A percentile compares a stretch with the other conserved stretches of the same genome.
These are phyloP conservation scores for Lycophotia porphyrea DNA, from an alignment of 2,888 invertebrate species.

Conservation along the genomic window DNA sequence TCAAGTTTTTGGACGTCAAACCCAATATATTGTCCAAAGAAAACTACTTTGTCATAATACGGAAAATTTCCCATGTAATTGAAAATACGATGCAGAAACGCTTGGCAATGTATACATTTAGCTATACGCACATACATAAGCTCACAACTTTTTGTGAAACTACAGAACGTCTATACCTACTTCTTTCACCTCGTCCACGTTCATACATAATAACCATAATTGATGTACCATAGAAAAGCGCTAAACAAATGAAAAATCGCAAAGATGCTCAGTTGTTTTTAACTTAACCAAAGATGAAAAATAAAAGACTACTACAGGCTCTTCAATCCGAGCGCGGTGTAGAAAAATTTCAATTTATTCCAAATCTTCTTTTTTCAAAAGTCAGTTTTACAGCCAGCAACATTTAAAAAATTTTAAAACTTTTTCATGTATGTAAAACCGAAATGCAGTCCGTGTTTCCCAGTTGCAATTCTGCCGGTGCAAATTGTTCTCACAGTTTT, in stretches of 20 bases:
- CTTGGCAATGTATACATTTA: not conserved
- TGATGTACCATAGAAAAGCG: not conserved
- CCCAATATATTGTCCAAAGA: not conserved
- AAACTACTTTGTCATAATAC: not conserved
- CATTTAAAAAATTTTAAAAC: slow-evolving; percentile 22
- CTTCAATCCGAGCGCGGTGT: not conserved
- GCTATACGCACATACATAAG: too few species aligned
- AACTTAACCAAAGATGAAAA: not conserved
- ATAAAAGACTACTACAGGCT: not conserved
- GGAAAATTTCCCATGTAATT: not conserved
- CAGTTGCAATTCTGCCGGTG: slow-evolving; percentile 4
- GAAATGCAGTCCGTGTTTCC: not conserved
- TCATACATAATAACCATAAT: not conserved
- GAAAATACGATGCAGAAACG: not conserved
- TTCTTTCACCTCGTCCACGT: not conserved
- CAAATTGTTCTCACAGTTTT: not conserved
- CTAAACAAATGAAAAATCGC: not conserved
- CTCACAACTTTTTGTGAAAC: not conserved
- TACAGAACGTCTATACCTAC: not conserved
- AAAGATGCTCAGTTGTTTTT: not conserved
- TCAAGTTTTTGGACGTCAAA: not conserved
- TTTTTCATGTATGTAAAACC: slow-evolving; percentile 2
- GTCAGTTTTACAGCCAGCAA: slow-evolving; percentile 16
- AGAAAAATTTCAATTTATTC: not conserved
- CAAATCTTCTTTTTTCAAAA: not conserved